A percentile compares a stretch with the other conserved stretches of the same genome.
Conservation (phyloP, 2,888 invertebrate genomes). For the Andricus quercusramuli region DNA sequence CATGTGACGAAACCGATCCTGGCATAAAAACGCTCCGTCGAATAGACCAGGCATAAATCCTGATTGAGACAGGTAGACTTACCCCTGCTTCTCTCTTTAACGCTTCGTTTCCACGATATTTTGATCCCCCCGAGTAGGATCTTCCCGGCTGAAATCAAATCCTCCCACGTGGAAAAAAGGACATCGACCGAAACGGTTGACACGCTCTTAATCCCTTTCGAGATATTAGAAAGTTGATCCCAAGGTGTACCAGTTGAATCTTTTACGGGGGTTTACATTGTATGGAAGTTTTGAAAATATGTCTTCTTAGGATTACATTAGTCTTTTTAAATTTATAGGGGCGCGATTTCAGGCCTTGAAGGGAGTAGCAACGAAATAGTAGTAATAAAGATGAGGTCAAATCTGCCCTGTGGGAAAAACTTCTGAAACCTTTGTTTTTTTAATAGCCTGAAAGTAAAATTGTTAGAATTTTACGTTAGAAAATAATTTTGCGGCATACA, state of each 20-base stretch:
- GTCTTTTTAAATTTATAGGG: slow-evolving; percentile 23
- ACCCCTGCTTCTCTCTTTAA: slow-evolving; percentile 4
- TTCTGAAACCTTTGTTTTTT: background rate
- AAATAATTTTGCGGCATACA: too few relatives aligned
- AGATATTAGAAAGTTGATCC: slow-evolving; percentile 10
- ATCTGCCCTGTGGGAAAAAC: background rate
- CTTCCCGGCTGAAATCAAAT: slow-evolving; percentile 48
- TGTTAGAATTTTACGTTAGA: too few relatives aligned
- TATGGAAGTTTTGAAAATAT: slow-evolving; percentile 22
- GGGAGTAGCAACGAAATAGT: background rate
- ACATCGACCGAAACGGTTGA: slow-evolving; percentile 19
- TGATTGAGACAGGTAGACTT: slow-evolving; percentile 35
- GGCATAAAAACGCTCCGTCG: slow-evolving; percentile 4
- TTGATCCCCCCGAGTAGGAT: slow-evolving; percentile 2
- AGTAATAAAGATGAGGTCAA: background rate
- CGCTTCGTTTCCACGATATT: slow-evolving; percentile 1
- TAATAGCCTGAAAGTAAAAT: too few relatives aligned
- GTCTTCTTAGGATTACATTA: slow-evolving; percentile 11
- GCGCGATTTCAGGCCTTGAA: background rate
- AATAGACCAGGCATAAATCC: slow-evolving; percentile 30
- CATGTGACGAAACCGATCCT: slow-evolving; percentile 21
- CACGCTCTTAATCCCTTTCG: slow-evolving; percentile 23
- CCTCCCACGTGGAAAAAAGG: slow-evolving; percentile 36
- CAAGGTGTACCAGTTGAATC: slow-evolving; percentile 5
- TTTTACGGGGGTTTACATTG: background rate